phyloP scores from a whole-genome alignment of 2,888 invertebrate species.

The Leptothorax acervorum region DNA sequence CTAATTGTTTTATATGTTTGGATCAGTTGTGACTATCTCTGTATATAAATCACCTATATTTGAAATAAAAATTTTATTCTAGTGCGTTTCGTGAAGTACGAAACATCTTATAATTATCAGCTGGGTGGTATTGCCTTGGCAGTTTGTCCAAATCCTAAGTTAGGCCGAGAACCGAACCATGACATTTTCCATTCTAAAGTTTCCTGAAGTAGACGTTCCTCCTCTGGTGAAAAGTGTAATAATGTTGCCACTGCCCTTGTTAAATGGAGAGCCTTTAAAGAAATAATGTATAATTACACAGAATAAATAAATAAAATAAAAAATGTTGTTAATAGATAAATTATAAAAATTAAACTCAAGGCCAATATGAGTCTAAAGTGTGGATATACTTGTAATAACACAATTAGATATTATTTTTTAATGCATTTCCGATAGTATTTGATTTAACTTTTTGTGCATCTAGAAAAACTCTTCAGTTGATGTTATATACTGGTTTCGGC shows the following conservation, averaged over 20 bases:
- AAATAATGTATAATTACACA: conserved; percentile 1
- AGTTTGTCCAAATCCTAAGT: conserved; percentile 87
- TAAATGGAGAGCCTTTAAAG: conserved; percentile 92
- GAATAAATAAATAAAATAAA: background rate
- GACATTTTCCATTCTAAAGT: conserved; percentile 92
- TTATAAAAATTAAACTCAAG: background rate
- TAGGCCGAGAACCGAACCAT: conserved; percentile 90
- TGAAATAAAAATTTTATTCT: background rate
- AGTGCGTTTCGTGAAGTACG: background rate
- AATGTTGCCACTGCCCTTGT: conserved; percentile 95
- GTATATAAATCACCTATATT: background rate
- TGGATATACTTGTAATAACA: background rate
- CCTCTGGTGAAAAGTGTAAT: conserved; percentile 93
- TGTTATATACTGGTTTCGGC: background rate
- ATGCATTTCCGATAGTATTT: no score
- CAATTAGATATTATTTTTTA: background rate
- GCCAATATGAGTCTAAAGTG: background rate
- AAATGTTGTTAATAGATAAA: background rate
- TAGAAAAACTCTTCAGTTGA: no score
- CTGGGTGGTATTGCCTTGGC: conserved; percentile 88
- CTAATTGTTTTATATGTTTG: conserved; percentile 28
- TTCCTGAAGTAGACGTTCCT: conserved; percentile 93
- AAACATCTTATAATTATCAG: conserved; percentile 85
- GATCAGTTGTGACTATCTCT: background rate
- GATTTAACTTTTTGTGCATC: no score